phyloP scores from a whole-genome alignment of 2,797 vertebrate genomes.

The Eulemur mongoz region DNA sequence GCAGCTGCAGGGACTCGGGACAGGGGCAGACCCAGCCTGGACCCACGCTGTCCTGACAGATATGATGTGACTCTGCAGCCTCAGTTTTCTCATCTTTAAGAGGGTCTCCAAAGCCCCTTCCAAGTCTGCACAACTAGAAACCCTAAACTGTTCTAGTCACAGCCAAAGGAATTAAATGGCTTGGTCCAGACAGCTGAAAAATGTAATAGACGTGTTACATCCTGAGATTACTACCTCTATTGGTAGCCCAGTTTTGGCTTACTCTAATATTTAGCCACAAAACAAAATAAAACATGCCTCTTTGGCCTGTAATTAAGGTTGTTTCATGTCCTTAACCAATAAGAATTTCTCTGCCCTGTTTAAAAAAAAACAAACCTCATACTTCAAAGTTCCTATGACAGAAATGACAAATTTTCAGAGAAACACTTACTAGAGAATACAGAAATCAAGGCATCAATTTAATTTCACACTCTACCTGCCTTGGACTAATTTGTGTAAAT shows the following conservation, averaged over 20 bases:
- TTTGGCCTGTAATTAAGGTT: constrained; percentile 64
- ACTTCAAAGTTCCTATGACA: constrained; percentile 69
- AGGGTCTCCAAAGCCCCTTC: neutral
- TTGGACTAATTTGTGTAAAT: constrained; percentile 81
- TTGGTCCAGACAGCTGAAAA: neutral
- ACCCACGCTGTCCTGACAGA: neutral
- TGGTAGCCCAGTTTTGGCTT: neutral
- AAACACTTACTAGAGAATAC: constrained; percentile 75
- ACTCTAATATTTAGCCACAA: constrained; percentile 57
- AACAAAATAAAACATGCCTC: constrained; percentile 58
- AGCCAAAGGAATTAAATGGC: neutral
- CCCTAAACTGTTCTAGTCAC: neutral
- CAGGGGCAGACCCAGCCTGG: neutral
- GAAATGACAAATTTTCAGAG: constrained; percentile 76
- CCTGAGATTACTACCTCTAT: constrained; percentile 3
- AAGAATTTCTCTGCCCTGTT: constrained; percentile 49
- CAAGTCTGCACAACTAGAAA: neutral
- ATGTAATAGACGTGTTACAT: neutral
- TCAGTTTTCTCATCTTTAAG: neutral
- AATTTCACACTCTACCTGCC: constrained; percentile 82
- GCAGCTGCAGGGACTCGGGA: neutral
- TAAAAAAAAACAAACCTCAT: neutral
- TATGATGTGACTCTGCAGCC: neutral
- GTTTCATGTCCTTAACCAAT: constrained; percentile 59
- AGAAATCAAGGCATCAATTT: constrained; percentile 81